phyloP scores from a whole-genome alignment of 2,113 vertebrate genomes.

The Psittacula cyanocephala region DNA sequence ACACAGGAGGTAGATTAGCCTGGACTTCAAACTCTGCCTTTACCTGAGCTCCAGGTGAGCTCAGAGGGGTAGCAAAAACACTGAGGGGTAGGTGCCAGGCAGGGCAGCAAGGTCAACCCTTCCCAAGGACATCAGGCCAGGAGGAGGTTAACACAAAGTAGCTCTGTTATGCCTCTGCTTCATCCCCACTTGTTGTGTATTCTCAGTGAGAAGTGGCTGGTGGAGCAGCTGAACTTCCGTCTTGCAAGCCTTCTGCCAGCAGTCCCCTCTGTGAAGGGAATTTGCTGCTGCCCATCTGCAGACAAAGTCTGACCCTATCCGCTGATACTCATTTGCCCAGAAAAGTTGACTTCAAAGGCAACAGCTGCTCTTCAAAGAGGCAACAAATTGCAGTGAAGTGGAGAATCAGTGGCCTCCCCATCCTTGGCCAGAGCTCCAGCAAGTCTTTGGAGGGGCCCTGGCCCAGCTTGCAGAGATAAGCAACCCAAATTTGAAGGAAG shows the following conservation, averaged over 20 bases:
- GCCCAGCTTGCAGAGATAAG: background rate
- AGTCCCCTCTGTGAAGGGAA: background rate
- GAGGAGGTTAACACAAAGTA: background rate
- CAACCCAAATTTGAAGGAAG: background rate
- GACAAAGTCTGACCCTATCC: background rate
- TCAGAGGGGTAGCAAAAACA: background rate
- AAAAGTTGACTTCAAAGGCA: constrained; percentile 43
- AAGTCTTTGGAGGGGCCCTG: background rate
- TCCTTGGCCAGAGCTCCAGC: background rate
- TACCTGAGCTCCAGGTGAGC: background rate
- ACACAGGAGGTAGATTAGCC: background rate
- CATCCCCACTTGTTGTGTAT: background rate
- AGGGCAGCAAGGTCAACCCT: background rate
- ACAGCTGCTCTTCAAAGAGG: constrained; percentile 50
- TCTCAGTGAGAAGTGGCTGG: background rate
- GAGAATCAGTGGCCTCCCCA: background rate
- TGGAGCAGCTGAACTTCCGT: background rate
- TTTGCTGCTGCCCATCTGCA: background rate
- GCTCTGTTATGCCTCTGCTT: background rate
- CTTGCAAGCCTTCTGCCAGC: background rate
- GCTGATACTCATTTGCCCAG: background rate
- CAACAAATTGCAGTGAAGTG: background rate
- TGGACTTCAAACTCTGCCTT: background rate
- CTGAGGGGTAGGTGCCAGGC: background rate
- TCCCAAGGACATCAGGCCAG: background rate